phyloP scores from a whole-genome alignment of 2,888 invertebrate species.

The Tinea pellionella region DNA sequence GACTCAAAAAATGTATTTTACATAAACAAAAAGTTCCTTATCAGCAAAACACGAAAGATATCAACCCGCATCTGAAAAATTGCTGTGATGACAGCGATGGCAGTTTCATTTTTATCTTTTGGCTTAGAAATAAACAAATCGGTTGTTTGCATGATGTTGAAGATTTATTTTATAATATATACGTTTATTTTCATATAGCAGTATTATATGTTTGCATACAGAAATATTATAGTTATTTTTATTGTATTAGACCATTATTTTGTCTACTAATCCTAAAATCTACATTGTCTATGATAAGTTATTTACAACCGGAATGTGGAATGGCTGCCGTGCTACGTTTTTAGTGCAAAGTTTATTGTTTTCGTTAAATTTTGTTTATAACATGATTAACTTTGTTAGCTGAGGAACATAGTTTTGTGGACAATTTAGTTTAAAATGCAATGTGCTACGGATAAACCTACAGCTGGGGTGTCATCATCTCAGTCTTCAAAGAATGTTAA shows the following conservation, averaged over 20 bases:
- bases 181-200: too few relatives aligned
- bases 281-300: slow-evolving; percentile 41
- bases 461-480: slow-evolving; percentile 78
- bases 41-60: neutral
- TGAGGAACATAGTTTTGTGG: slow-evolving; percentile 62
- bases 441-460: slow-evolving; percentile 81
- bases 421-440: slow-evolving; percentile 68
- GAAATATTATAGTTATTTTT: too few relatives aligned
- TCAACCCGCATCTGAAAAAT: neutral
- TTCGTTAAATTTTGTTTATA: slow-evolving; percentile 40
- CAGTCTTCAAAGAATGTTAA: slow-evolving; percentile 78
- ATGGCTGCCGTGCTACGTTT: slow-evolving; percentile 63
- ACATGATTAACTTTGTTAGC: slow-evolving; percentile 64
- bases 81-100: neutral
- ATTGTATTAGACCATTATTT: neutral
- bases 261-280: slow-evolving; percentile 14
- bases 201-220: neutral
- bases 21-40: neutral
- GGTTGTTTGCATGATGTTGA: too few relatives aligned
- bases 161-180: too few relatives aligned
- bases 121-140: too few relatives aligned
- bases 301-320: slow-evolving; percentile 69
- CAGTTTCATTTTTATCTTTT: neutral
- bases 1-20: neutral
- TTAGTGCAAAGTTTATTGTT: slow-evolving; percentile 44